Evolutionary conservation across 1,140 invertebrate genomes (phyloP), one percentile per base, ranked within the genome.

Genomic region (Drosophila tani): DNA sequence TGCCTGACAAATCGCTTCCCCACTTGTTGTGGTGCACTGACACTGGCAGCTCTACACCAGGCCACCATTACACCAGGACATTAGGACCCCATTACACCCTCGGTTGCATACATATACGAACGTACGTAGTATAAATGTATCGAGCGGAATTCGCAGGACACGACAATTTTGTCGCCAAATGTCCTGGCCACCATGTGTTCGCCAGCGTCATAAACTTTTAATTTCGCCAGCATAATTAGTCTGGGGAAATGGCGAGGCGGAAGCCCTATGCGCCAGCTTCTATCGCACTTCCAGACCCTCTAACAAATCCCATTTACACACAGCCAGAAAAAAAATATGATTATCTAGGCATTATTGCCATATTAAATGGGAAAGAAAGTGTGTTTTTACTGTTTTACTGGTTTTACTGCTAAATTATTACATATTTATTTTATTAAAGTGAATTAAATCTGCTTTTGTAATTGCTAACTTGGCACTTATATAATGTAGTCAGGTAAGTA

Each of bases 1-100:
- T 79, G 75, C 75, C 57, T 71, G 75, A 64, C 75, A 79, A 70
- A 79, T 66, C 58, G 75, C 64, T 51, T 69, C 41, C 63, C 63
- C 49, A 21, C 49, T 56, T 62, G 55, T 53, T 76, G 60, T 56
- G 62, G 32, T 58, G 41, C 75, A 43, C 9, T 76, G 63, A 17
- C 46, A 60, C 55, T 76, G 27, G 24, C 47, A 53, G 21, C 19
- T 15, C 19, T 15, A n/a, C 19, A 11, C 24, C 8, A 43, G 47
- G 6, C 27, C 41, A 32, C 51, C 32, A 53, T 17, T 57, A 65
- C 40, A 21, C 41, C 29, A 19, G 29, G 29, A 41, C 46, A 50
- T 19, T 27, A 59, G 49, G 4, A 46, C 27, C 24, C 38, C 19
- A 46, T 21, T 56, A 53, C 56, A 17, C 6, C 19, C n/a, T 11